Evolutionary conservation across 2,888 invertebrate species (phyloP), one percentile per base, ranked within the genome.

Genomic region (Rhimphoctona megacephalus): DNA sequence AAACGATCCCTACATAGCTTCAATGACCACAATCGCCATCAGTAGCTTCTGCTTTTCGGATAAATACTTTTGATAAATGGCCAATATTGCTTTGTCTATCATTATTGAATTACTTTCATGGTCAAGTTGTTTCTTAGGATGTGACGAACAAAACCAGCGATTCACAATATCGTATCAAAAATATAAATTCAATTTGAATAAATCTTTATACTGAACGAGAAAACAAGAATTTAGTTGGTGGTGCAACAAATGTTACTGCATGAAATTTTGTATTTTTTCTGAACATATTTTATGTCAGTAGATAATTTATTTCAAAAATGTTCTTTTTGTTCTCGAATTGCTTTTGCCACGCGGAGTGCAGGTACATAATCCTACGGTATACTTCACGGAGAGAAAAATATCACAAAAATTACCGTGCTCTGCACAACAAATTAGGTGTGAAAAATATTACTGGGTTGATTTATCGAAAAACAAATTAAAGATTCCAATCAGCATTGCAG

Each of bases 21-120:
- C 54, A 39, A 54, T 43, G 39, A n/a, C 67, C 54, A 57, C 69
- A 72, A 70, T 49, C 25, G 49, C 61, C 72, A 72, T 81, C 49
- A 36, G 36, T 49, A 64, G 70, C n/a, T 61, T 72, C 46, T 70
- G 25, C 61, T 19, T 72, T 72, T 36, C 17, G 6, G 25, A 81
- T 22, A 52, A 64, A 81, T 69, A 72, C 25, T 54, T 36, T 19
- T 36, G 36, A 49, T 19, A 39, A 69, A 57, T 22, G n/a, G 30
- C 14, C 39, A 57, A 54, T 69, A 57, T 69, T 43, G 17, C 36
- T 19, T 39, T 25, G 14, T 69, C 0, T 25, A 25, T 54, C 36
- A 54, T 25, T n/a, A 14, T 39, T 19, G n/a, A 46, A 69, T 70
- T 70, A 4, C 17, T 49, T 49, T 70, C 39, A 9, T 39, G 66